Base-by-base conservation (phyloP, 2,113 vertebrate species). In the Shinisaurus crocodilurus region DNA sequence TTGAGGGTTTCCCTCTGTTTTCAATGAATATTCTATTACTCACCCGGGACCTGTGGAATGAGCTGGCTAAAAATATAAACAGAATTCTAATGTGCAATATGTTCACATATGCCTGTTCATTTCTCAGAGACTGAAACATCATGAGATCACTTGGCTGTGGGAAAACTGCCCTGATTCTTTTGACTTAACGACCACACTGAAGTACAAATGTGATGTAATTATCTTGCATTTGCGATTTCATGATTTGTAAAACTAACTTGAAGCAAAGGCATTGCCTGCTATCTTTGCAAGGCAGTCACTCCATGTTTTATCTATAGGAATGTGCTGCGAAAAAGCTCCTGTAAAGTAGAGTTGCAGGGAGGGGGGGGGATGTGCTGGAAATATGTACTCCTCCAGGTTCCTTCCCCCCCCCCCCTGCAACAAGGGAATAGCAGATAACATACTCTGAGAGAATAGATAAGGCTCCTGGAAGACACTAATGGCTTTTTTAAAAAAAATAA, bases 371-470 rank as follows among this genome's bases (percentile, higher is more conserved):
- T 27, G 25, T 89, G 20, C 37, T 65, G 32, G 54, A 89, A 76
- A 85, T 48, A 6, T 77, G 54, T 65, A 65, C 69, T 32, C n/a
- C n/a, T n/a, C 43, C 75, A 34, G 40, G 8, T 15, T 83, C 23
- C 9, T 43, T 37, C 10, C 23, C 16, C 12, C 37, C 27, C 25
- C 12, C 40, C 74, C 40, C 29, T 16, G 13, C 45, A 65, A 6
- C n/a, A 67, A 27, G 74, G 75, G 37, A 86, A 77, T 50, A 86
- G 75, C 15, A 43, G 63, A 54, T 80, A 90, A 43, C 60, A 50
- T 90, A 54, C 16, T 72, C 88, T 88, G 90, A 90, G 57, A 77
- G 57, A 90, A 86, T 5, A 48, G 72, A 80, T 3, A 43, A 90
- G 63, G 74, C 87, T 77, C 9, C 86, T 89, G 50, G 81, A 80